Evolutionary conservation across 2,113 vertebrate genomes (phyloP).

Genomic region (Trichomycterus rosablanca): DNA sequence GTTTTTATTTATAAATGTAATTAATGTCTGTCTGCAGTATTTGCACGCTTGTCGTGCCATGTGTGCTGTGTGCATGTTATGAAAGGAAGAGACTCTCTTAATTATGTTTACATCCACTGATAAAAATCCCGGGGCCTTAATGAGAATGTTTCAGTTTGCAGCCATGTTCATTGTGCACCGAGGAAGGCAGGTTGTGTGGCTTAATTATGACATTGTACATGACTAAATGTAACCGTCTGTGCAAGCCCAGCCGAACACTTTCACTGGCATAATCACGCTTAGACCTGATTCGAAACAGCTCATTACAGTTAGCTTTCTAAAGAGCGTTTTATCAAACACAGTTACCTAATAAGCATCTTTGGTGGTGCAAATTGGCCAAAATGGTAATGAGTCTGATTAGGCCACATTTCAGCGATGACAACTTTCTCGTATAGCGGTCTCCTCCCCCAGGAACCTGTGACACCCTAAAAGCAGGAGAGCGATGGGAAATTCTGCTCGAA

Average conservation of each 20-base stretch:
- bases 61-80: constrained; percentile 58
- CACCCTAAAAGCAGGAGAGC: constrained; percentile 53
- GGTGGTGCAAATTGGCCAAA: constrained; percentile 98
- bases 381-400: constrained; percentile 99
- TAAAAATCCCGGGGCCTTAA: constrained; percentile 72
- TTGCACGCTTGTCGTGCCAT: constrained; percentile 67
- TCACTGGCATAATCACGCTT: constrained; percentile 86
- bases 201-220: constrained; percentile 93
- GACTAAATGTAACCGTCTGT: constrained; percentile 89
- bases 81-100: constrained; percentile 68
- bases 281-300: constrained; percentile 98
- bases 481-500: constrained; percentile 70
- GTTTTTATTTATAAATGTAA: constrained; percentile 71
- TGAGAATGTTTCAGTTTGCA: too few species aligned
- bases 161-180: too few species aligned
- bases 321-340: constrained; percentile 98
- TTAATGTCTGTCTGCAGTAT: constrained; percentile 65
- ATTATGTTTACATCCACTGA: constrained; percentile 72
- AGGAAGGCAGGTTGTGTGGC: constrained; percentile 76
- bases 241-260: constrained; percentile 80
- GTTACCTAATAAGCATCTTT: constrained; percentile 99
- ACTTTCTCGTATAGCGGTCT: constrained; percentile 60
- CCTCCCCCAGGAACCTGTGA: constrained; percentile 37
- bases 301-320: constrained; percentile 99
- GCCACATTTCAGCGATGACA: constrained; percentile 97